Percentiles rank a stretch among this genome's conserved stretches.
phyloP scores from a whole-genome alignment of 1,140 invertebrate species.

The Palaemon carinicauda region DNA sequence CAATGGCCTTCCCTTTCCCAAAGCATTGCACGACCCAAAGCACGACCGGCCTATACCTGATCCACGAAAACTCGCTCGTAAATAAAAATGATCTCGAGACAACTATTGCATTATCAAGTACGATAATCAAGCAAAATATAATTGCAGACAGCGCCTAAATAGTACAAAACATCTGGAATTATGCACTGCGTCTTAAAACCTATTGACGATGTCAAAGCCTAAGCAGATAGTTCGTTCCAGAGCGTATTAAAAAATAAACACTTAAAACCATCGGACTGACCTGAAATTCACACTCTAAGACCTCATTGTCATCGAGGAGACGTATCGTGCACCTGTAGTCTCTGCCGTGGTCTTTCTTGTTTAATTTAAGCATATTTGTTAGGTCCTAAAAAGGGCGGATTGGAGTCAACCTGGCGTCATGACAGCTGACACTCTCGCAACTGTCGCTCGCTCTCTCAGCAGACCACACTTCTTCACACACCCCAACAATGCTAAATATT shows the following conservation, averaged over 20 bases:
- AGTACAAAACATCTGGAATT: not conserved
- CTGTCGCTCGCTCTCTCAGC: too few relatives aligned
- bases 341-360: conserved; percentile 83
- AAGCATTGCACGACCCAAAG: too few relatives aligned
- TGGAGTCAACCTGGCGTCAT: conserved; percentile 13
- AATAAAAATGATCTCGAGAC: too few relatives aligned
- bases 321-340: conserved; percentile 93
- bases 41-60: too few relatives aligned
- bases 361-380: conserved; percentile 75
- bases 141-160: too few relatives aligned
- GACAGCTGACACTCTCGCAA: conserved; percentile 11
- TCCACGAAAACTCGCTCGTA: too few relatives aligned
- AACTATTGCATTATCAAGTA: too few relatives aligned
- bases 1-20: too few relatives aligned
- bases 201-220: not conserved
- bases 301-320: conserved; percentile 92
- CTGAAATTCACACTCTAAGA: conserved; percentile 95
- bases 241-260: too few relatives aligned
- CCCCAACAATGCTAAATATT: too few relatives aligned
- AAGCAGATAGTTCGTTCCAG: not conserved
- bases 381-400: not conserved
- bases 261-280: conserved; percentile 68
- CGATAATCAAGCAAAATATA: too few relatives aligned
- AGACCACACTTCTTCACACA: too few relatives aligned
- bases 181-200: not conserved